Conservation (phyloP, 2,113 vertebrate genomes). For the Microtus richardsoni region DNA sequence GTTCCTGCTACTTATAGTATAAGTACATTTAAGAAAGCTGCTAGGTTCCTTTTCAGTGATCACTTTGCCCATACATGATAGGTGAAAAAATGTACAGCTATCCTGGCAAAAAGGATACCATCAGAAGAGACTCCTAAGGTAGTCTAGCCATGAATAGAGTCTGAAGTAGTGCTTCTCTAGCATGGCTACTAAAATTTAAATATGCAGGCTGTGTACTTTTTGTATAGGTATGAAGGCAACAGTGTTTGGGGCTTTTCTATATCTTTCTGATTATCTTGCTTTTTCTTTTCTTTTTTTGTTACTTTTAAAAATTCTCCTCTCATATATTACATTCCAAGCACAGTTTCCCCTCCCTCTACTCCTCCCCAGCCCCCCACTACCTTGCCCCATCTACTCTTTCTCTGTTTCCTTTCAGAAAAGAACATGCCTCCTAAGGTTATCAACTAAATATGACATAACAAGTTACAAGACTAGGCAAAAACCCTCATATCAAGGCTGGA, state of each 20-base stretch:
- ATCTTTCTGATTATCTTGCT: conserved; percentile 33
- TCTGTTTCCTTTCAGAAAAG: too few species aligned
- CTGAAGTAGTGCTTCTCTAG: conserved; percentile 1
- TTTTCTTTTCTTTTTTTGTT: not conserved
- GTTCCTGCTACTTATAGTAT: conserved; percentile 31
- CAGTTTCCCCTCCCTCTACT: too few species aligned
- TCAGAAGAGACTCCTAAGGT: not conserved
- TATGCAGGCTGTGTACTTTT: not conserved
- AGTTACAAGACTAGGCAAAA: too few species aligned
- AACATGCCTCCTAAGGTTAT: too few species aligned
- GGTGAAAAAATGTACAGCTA: not conserved
- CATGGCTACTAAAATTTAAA: conserved; percentile 10
- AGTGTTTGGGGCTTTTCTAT: not conserved
- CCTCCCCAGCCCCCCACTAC: too few species aligned
- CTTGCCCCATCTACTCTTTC: too few species aligned
- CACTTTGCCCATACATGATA: not conserved
- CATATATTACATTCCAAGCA: too few species aligned
- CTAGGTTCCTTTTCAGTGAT: not conserved
- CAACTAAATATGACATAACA: too few species aligned
- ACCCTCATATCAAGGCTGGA: too few species aligned
- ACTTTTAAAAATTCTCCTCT: not conserved
- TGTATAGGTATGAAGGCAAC: not conserved
- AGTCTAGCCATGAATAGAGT: not conserved
- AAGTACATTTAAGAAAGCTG: conserved; percentile 47
- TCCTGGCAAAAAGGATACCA: not conserved